A percentile compares a stretch with the other conserved stretches of the same genome.
Evolutionary conservation across 2,888 invertebrate genomes (phyloP).

Genomic region (Tipula vernalis): DNA sequence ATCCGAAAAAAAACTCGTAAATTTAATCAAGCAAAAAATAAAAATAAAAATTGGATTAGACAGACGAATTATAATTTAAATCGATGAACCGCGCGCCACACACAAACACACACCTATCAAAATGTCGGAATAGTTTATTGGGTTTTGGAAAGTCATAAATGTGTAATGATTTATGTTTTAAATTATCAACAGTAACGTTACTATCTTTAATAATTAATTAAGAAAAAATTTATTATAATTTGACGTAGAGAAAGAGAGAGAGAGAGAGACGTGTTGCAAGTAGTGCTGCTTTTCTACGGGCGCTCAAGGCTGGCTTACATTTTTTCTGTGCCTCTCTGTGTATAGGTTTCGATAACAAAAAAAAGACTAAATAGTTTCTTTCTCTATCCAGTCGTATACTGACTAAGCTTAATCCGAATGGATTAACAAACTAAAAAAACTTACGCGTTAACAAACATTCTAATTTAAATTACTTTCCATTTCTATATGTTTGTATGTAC

Average conservation of each 20-base stretch:
- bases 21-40: not conserved
- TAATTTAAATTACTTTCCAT: not conserved
- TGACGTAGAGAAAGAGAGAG: not conserved
- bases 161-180: not conserved
- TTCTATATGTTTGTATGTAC: not conserved
- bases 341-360: not conserved
- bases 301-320: not conserved
- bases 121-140: not conserved
- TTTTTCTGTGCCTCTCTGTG: not conserved
- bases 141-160: not conserved
- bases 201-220: not conserved
- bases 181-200: not conserved
- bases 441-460: not conserved
- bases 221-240: not conserved
- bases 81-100: not conserved
- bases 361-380: not conserved
- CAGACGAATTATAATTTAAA: not conserved
- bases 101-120: not conserved
- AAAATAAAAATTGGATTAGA: not conserved
- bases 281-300: not conserved
- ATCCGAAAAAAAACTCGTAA: not conserved
- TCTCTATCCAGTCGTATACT: not conserved
- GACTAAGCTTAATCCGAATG: not conserved
- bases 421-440: not conserved
- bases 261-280: not conserved